Evolutionary conservation across 2,113 vertebrate species (phyloP), one percentile per base, ranked within the genome.

Genomic region (Budorcas taxicolor): DNA sequence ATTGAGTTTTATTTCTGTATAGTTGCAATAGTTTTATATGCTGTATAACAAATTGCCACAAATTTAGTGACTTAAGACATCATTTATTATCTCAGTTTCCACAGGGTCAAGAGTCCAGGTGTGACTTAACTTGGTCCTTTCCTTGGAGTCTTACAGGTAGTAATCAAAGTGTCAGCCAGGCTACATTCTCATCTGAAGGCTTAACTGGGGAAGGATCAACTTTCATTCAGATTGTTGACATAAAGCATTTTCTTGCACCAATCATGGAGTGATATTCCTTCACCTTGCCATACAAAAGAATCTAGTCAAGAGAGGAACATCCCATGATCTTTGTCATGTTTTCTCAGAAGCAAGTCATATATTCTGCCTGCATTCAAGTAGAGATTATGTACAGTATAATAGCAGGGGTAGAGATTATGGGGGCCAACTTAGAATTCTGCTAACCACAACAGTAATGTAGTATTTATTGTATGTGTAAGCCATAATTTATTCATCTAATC

Each of bases 81-180:
- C 50, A 88, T 85, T 94, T 89, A 83, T 85, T 88, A 92, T 87
- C 9, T 97, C 78, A 89, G 85, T 92, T 94, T 94, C 45, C 58
- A 45, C 14, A 74, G 43, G 45, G 67, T 62, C 52, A 94, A 74
- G 53, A 86, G 15, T 81, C 45, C 19, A 85, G 23, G 25, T 64
- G 33, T 64, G 36, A 92, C n/a, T 53, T 90, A 82, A 86, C 4
- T 87, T n/a, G 10, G 31, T 58, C 33, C 29, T 97, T 43, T 81
- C 52, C 17, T 94, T 33, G 86, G 91, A 36, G 29, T 29, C n/a
- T 91, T 52, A 50, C 13, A 74, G 47, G 19, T 47, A 87, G 7
- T 13, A 43, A 27, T 86, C 27, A 91, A 84, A 50, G 21, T 80
- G 29, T 84, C 58, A 87, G 53, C 47, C n/a, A 74, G 36, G 14